Conservation (phyloP, 2,113 vertebrate genomes). For the Raphicerus campestris region DNA sequence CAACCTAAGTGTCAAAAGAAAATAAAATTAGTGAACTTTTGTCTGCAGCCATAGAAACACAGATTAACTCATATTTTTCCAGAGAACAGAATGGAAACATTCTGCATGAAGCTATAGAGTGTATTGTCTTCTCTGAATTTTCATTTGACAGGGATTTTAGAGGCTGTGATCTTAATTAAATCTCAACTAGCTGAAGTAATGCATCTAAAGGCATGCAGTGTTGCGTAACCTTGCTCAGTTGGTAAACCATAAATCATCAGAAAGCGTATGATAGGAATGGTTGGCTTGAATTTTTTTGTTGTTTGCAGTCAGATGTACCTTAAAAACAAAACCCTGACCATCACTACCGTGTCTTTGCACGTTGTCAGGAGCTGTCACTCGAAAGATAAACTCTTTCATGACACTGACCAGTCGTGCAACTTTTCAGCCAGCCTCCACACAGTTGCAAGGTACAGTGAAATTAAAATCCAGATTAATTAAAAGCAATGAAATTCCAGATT, state of each 20-base stretch:
- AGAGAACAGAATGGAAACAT: slow-evolving; percentile 90
- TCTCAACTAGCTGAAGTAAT: slow-evolving; percentile 93
- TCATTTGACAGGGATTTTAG: slow-evolving; percentile 94
- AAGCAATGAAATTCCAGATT: slow-evolving; percentile 47
- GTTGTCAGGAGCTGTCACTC: slow-evolving; percentile 48
- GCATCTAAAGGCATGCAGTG: slow-evolving; percentile 88
- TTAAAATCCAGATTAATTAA: slow-evolving; percentile 71
- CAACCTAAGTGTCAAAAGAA: slow-evolving; percentile 87
- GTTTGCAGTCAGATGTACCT: slow-evolving; percentile 76
- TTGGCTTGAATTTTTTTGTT: slow-evolving; percentile 72
- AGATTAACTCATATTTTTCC: slow-evolving; percentile 90
- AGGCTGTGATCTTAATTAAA: slow-evolving; percentile 98
- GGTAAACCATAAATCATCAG: slow-evolving; percentile 89
- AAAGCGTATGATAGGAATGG: slow-evolving; percentile 82
- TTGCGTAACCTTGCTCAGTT: slow-evolving; percentile 89
- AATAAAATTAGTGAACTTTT: slow-evolving; percentile 90
- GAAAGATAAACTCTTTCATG: slow-evolving; percentile 66
- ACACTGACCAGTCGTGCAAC: slow-evolving; percentile 74
- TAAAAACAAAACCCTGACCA: slow-evolving; percentile 59
- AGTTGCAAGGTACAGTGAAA: slow-evolving; percentile 66
- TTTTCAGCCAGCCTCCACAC: slow-evolving; percentile 61
- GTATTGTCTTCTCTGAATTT: slow-evolving; percentile 93
- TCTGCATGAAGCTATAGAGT: slow-evolving; percentile 87
- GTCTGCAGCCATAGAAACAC: slow-evolving; percentile 93
- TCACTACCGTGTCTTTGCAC: slow-evolving; percentile 25